phyloP scores from a whole-genome alignment of 2,797 vertebrate species.

The Danionella dracula region DNA sequence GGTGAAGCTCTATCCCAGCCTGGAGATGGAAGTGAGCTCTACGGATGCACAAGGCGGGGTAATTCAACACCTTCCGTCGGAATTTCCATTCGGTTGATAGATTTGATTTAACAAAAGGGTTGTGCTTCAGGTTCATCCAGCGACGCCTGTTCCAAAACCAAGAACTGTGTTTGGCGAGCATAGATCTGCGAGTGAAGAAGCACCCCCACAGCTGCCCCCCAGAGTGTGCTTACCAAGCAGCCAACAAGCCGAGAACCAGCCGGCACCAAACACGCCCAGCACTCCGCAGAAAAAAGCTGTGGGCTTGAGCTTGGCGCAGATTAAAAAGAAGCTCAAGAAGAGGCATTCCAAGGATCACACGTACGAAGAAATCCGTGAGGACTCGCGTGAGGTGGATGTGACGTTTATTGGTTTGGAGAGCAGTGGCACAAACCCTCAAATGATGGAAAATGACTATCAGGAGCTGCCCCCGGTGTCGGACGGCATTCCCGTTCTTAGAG shows the following conservation, averaged over 20 bases:
- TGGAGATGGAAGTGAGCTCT: slow-evolving; percentile 42
- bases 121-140: slow-evolving; percentile 25
- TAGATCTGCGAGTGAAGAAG: not conserved
- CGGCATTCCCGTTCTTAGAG: not conserved
- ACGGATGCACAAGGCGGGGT: slow-evolving; percentile 34
- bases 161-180: slow-evolving; percentile 28
- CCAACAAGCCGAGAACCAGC: slow-evolving; percentile 24
- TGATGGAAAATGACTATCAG: slow-evolving; percentile 46
- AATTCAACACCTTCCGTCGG: not conserved
- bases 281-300: slow-evolving; percentile 35
- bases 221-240: slow-evolving; percentile 7
- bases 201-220: not conserved
- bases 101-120: not conserved
- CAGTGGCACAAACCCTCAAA: not conserved
- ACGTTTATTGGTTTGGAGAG: not conserved
- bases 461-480: slow-evolving; percentile 21
- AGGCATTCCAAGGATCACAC: slow-evolving; percentile 43
- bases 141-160: slow-evolving; percentile 44
- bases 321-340: slow-evolving; percentile 61
- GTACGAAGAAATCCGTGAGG: slow-evolving; percentile 35
- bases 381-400: not conserved
- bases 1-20: slow-evolving; percentile 54
- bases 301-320: slow-evolving; percentile 48
- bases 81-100: no score
- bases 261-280: not conserved